phyloP scores from a whole-genome alignment of 1,140 invertebrate species.

The Physella acuta region DNA sequence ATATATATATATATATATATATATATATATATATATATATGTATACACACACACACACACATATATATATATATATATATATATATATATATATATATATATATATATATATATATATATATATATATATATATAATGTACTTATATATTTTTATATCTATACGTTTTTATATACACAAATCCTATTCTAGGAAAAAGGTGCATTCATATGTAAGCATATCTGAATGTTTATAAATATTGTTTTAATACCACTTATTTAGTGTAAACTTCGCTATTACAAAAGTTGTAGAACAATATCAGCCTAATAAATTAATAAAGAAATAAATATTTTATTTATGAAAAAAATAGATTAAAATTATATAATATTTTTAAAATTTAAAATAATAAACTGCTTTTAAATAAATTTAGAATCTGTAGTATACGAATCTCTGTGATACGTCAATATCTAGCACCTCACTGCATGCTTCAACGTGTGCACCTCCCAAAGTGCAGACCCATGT shows the following conservation, averaged over 20 bases:
- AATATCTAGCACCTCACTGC: no score
- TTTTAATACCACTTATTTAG: no score
- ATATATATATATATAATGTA: conserved; percentile 6
- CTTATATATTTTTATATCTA: not conserved
- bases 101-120: conserved; percentile 8
- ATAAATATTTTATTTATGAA: no score
- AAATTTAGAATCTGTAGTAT: no score
- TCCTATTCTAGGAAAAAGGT: not conserved
- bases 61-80: not conserved
- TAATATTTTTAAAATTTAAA: no score
- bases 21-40: not conserved
- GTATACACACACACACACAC: not conserved
- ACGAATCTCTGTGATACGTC: no score
- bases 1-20: not conserved
- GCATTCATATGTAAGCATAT: not conserved
- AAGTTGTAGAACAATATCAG: not conserved
- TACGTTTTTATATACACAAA: not conserved
- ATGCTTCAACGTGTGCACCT: no score
- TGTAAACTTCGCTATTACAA: no score
- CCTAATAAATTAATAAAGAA: not conserved
- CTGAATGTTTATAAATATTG: no score
- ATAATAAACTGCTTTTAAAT: no score
- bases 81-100: conserved; percentile 5
- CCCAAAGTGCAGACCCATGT: no score
- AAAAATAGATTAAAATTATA: no score